Conservation (phyloP, 2,113 vertebrate species). For the Monarcha castaneiventris region DNA sequence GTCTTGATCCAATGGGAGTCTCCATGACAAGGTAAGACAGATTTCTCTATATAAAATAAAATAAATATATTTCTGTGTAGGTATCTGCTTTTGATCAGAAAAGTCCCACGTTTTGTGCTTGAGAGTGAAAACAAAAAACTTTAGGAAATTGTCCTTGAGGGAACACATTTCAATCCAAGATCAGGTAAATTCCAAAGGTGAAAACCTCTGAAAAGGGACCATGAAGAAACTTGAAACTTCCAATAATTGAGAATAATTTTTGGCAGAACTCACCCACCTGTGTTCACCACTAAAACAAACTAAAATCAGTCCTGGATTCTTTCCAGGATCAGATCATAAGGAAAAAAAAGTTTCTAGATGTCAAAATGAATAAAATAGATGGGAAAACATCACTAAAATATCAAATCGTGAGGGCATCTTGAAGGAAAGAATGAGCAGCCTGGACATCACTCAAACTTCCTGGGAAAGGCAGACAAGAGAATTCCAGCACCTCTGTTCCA, state of each 20-base stretch:
- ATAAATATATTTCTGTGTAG: not conserved
- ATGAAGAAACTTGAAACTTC: not conserved
- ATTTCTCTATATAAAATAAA: accelerated
- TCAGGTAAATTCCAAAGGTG: not conserved
- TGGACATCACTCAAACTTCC: not conserved
- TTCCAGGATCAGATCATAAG: not conserved
- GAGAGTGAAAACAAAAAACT: not conserved
- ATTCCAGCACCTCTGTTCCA: not conserved
- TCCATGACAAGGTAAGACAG: not conserved
- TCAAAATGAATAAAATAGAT: not conserved
- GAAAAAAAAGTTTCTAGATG: too few species aligned
- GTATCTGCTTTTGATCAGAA: not conserved
- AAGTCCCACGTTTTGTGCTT: not conserved
- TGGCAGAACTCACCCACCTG: not conserved
- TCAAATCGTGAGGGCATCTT: not conserved
- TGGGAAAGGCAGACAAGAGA: not conserved
- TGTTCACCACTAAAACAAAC: not conserved
- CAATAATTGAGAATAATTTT: not conserved
- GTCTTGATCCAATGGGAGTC: not conserved
- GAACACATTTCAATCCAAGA: not conserved
- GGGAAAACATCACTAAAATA: not conserved
- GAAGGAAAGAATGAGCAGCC: not conserved
- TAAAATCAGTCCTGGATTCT: not conserved
- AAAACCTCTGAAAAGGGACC: not conserved
- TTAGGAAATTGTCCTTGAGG: not conserved